Evolutionary conservation across 2,113 vertebrate genomes (phyloP).

Genomic region (Progne subis): DNA sequence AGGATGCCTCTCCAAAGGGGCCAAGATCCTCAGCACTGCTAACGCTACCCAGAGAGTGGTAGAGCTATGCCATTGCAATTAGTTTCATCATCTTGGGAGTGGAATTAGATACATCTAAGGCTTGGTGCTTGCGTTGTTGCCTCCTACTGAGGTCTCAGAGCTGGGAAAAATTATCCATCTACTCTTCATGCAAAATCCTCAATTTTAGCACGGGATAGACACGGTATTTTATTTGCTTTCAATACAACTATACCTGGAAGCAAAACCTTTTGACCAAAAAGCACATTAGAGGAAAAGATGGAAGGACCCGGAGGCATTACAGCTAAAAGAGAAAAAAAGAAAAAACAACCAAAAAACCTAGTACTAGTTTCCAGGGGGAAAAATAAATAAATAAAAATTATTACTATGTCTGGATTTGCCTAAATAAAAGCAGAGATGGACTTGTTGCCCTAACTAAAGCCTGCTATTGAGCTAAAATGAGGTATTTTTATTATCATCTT

Average conservation of each 20-base stretch:
- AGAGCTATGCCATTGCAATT: neutral
- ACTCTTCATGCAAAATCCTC: slow-evolving; percentile 43
- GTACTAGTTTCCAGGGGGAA: neutral
- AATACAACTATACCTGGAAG: neutral
- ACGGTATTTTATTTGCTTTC: slow-evolving; percentile 41
- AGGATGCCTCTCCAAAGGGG: neutral
- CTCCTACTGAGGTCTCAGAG: neutral
- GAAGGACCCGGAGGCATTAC: neutral
- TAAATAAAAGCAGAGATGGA: slow-evolving; percentile 35
- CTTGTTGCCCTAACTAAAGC: neutral
- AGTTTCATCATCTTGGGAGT: neutral
- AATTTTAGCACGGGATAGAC: neutral
- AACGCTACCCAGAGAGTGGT: neutral
- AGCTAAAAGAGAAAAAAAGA: neutral
- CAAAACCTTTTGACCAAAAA: slow-evolving; percentile 39
- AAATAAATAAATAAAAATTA: neutral
- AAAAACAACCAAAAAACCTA: neutral
- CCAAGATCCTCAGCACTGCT: neutral
- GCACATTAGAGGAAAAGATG: neutral
- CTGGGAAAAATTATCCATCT: neutral
- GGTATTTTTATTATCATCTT: neutral
- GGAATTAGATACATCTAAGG: neutral
- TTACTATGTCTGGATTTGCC: slow-evolving; percentile 16
- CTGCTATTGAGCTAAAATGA: slow-evolving; percentile 36
- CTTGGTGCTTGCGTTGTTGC: neutral